These are phyloP conservation scores for Hypsibius dujardini DNA, from an alignment of 1,140 invertebrate genomes.

Conservation along the genomic window DNA sequence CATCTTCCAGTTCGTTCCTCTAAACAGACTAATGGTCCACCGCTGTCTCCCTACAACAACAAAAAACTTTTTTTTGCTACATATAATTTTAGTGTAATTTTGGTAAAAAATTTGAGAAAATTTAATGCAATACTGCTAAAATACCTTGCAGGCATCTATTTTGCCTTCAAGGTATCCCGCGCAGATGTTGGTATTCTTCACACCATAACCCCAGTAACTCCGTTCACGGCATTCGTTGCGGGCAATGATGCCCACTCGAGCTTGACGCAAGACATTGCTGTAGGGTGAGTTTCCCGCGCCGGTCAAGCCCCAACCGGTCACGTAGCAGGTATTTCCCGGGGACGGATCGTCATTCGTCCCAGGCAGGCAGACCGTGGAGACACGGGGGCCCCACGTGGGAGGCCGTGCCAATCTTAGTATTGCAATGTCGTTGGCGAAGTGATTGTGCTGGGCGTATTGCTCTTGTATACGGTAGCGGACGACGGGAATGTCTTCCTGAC, in stretches of 20 bases:
- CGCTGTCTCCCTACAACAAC: constrained; percentile 7
- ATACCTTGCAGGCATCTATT: constrained; percentile 11
- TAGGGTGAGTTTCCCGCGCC: not conserved
- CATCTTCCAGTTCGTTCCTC: not conserved
- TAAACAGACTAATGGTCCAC: not conserved
- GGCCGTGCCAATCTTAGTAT: not conserved
- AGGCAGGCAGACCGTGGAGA: not conserved
- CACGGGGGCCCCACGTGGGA: not conserved
- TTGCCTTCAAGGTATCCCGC: not conserved
- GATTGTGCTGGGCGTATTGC: not conserved
- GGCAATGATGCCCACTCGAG: not conserved
- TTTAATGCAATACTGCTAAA: not conserved
- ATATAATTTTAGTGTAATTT: not conserved
- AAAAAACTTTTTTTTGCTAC: not conserved
- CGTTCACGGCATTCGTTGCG: not conserved
- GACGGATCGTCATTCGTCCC: not conserved
- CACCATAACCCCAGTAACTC: not conserved
- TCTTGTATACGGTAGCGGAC: not conserved
- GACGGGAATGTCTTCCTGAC: not conserved
- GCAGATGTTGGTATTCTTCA: not conserved
- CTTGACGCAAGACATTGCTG: not conserved
- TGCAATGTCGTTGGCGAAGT: constrained; percentile 16
- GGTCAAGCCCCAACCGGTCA: constrained; percentile 3
- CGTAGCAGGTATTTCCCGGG: not conserved
- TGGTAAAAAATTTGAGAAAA: not conserved